These are phyloP conservation scores for Nomada flava DNA, from an alignment of 2,888 invertebrate genomes.

Conservation along the genomic window DNA sequence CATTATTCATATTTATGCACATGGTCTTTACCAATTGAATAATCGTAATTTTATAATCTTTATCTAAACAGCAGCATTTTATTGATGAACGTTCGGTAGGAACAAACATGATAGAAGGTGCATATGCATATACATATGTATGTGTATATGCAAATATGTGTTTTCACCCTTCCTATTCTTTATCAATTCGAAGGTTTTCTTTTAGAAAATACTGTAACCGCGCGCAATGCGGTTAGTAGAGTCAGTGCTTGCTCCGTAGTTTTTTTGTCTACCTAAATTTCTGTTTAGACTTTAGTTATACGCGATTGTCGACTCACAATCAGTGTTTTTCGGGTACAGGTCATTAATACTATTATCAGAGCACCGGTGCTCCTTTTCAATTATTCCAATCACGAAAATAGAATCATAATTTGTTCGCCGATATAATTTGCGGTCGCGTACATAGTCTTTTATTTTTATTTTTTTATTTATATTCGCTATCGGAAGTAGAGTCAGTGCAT, in stretches of 20 bases:
- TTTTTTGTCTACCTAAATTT: conserved; percentile 2
- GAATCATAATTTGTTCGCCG: background rate
- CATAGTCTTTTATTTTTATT: background rate
- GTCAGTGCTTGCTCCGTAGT: background rate
- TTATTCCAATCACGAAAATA: background rate
- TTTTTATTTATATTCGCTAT: background rate
- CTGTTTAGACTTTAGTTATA: background rate
- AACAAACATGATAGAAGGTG: background rate
- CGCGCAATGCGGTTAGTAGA: conserved; percentile 10
- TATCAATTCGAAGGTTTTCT: background rate
- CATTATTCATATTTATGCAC: too few relatives aligned
- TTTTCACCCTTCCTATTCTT: background rate
- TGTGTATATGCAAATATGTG: background rate
- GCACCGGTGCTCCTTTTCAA: background rate
- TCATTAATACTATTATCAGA: background rate
- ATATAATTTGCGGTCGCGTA: background rate
- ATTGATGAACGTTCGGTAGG: background rate
- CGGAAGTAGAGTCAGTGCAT: conserved; percentile 1
- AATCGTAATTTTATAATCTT: background rate
- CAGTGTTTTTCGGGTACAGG: background rate
- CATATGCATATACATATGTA: too few relatives aligned
- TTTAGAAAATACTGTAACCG: background rate
- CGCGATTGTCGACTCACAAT: background rate
- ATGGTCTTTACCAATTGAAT: too few relatives aligned
- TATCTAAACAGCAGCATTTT: background rate